phyloP scores from a whole-genome alignment of 2,113 vertebrate genomes.

The Raja brachyura region DNA sequence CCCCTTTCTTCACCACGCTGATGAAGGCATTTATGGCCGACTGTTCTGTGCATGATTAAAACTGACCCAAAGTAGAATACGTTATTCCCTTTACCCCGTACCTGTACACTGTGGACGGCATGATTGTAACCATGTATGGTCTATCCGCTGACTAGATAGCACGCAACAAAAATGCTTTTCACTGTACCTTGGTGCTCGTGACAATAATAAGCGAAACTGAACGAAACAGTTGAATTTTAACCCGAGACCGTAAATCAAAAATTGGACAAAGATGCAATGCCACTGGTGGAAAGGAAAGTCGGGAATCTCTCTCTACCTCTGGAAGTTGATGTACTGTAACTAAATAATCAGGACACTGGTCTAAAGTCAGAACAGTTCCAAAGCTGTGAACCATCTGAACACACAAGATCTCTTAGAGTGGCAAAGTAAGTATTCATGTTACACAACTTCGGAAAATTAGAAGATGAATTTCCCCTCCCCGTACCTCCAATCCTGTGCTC shows the following conservation, averaged over 20 bases:
- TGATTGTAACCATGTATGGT: too few species aligned
- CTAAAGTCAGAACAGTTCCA: not conserved
- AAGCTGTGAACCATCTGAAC: not conserved
- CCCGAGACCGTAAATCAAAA: too few species aligned
- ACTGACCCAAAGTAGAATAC: not conserved
- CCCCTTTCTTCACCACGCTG: not conserved
- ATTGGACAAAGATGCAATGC: not conserved
- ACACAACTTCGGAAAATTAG: not conserved
- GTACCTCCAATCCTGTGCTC: not conserved
- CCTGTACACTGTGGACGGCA: too few species aligned
- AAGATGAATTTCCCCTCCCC: not conserved
- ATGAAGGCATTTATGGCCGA: not conserved
- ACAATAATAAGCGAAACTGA: too few species aligned
- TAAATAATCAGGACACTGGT: not conserved
- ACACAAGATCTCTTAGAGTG: too few species aligned
- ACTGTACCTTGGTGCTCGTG: too few species aligned
- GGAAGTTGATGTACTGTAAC: not conserved
- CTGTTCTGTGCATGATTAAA: not conserved
- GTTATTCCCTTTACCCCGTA: too few species aligned
- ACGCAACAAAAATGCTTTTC: too few species aligned
- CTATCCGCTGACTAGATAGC: too few species aligned
- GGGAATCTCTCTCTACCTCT: not conserved
- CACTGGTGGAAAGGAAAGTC: not conserved
- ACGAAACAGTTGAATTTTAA: not conserved
- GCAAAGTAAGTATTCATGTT: not conserved